Conservation (phyloP, 2,113 vertebrate genomes). For the Colossoma macropomum region DNA sequence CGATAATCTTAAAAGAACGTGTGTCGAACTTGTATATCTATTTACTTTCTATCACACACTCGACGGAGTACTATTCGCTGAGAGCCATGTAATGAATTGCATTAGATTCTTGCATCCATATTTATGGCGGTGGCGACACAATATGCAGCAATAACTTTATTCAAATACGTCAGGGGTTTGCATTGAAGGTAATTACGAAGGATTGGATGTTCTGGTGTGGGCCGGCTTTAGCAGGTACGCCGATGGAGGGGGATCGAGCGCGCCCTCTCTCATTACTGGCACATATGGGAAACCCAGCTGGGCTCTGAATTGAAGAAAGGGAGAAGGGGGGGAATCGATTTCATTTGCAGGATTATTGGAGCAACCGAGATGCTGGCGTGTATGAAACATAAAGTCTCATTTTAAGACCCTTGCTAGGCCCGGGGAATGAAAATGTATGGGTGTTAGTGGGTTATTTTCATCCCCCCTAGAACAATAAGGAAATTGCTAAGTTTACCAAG, state of each 20-base stretch:
- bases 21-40: conserved; percentile 26
- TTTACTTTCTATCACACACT: conserved; percentile 42
- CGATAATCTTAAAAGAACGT: neutral
- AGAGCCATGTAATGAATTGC: conserved; percentile 47
- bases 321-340: conserved; percentile 82
- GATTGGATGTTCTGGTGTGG: conserved; percentile 82
- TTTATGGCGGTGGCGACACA: conserved; percentile 64
- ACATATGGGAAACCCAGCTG: conserved; percentile 85
- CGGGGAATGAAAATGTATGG: conserved; percentile 72
- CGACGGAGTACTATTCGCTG: conserved; percentile 1
- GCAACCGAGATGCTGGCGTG: conserved; percentile 77
- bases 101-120: conserved; percentile 54
- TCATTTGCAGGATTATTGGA: conserved; percentile 85
- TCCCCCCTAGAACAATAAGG: conserved; percentile 72
- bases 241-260: conserved; percentile 76
- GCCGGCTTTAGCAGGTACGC: conserved; percentile 77
- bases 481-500: conserved; percentile 69
- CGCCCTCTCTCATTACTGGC: conserved; percentile 78
- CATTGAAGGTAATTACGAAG: conserved; percentile 82
- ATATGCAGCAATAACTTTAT: conserved; percentile 76
- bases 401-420: conserved; percentile 75
- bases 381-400: conserved; percentile 84
- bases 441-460: conserved; percentile 74
- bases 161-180: conserved; percentile 75
- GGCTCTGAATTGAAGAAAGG: conserved; percentile 82